phyloP scores from a whole-genome alignment of 2,113 vertebrate species.

The Albula goreensis region DNA sequence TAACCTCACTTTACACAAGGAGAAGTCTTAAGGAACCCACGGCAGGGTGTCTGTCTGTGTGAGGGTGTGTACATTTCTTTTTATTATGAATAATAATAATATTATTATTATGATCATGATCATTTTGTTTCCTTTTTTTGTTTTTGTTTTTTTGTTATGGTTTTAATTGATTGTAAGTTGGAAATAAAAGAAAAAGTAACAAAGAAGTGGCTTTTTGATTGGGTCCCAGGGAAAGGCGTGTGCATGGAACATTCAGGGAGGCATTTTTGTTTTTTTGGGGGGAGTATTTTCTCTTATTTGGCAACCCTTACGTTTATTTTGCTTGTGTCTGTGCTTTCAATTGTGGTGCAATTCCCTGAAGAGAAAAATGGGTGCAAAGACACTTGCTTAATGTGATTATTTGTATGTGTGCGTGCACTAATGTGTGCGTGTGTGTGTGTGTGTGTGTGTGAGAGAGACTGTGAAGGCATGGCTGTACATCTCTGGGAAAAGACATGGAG shows the following conservation, averaged over 20 bases:
- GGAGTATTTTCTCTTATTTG: constrained; percentile 12
- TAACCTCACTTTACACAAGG: constrained; percentile 37
- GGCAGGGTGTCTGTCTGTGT: constrained; percentile 69
- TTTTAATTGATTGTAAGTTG: constrained; percentile 80
- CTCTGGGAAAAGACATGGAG: background rate
- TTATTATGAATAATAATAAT: constrained; percentile 60
- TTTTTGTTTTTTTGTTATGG: constrained; percentile 68
- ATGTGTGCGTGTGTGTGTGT: constrained; percentile 15
- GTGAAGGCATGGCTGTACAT: constrained; percentile 8
- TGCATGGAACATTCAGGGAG: constrained; percentile 40
- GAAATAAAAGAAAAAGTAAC: constrained; percentile 75
- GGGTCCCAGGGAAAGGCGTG: constrained; percentile 35
- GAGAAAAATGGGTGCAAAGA: background rate
- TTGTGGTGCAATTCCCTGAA: background rate
- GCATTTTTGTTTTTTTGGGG: constrained; percentile 37
- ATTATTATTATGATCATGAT: constrained; percentile 66
- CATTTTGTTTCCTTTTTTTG: constrained; percentile 61
- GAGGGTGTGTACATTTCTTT: constrained; percentile 76
- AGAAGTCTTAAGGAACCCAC: constrained; percentile 48
- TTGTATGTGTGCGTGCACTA: constrained; percentile 40
- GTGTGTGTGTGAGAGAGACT: constrained; percentile 15
- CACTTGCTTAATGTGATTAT: background rate
- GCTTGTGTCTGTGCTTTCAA: constrained; percentile 32
- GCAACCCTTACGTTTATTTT: constrained; percentile 21
- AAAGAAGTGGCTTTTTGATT: constrained; percentile 63